phyloP scores from a whole-genome alignment of 2,888 invertebrate species.

The Drosophila multiciliata region DNA sequence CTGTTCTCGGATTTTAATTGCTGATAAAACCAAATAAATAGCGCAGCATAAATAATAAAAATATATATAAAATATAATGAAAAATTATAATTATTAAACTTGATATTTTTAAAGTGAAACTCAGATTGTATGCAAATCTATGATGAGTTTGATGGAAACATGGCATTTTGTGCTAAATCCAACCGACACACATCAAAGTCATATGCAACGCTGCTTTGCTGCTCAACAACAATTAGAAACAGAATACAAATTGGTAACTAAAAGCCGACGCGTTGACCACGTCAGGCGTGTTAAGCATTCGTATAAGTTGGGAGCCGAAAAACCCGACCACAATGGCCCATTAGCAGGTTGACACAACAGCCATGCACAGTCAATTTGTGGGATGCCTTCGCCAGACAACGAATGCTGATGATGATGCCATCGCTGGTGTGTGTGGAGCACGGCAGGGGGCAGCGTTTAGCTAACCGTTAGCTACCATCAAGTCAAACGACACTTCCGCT shows the following conservation, averaged over 20 bases:
- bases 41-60: background rate
- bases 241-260: background rate
- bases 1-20: too few relatives aligned
- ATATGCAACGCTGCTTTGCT: background rate
- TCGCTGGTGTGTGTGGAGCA: slow-evolving; percentile 14
- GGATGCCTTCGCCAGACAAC: slow-evolving; percentile 11
- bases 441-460: slow-evolving; percentile 29
- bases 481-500: slow-evolving; percentile 75
- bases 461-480: slow-evolving; percentile 53
- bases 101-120: background rate
- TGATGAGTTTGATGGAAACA: background rate
- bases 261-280: slow-evolving; percentile 52
- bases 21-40: too few relatives aligned
- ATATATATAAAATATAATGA: accelerated
- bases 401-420: slow-evolving; percentile 27
- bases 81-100: background rate
- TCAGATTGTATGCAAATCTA: background rate
- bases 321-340: slow-evolving; percentile 66
- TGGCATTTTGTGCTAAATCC: background rate
- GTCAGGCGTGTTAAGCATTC: slow-evolving; percentile 35
- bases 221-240: background rate
- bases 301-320: slow-evolving; percentile 37
- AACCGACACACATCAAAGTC: background rate
- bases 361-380: slow-evolving; percentile 25
- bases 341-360: slow-evolving; percentile 54